Evolutionary conservation across 37 sponge, comb jelly and placozoan genomes (phyloP), one percentile per base, ranked within the genome.

Genomic region (Beroe forskalii): DNA sequence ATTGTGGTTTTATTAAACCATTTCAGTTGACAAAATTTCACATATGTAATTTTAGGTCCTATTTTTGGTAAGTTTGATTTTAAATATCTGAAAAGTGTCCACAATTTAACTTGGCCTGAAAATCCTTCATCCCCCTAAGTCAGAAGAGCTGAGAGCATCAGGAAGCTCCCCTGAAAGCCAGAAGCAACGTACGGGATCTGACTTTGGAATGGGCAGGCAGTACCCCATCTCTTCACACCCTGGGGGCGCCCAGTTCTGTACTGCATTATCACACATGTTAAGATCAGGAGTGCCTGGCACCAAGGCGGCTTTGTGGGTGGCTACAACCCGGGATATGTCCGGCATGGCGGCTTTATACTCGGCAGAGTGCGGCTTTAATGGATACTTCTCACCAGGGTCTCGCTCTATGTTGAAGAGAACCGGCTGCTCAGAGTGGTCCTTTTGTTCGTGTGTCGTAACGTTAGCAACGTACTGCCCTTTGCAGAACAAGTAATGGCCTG

Each of bases 301-400:
- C 91, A 95, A 14, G 0, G 48, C 89, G 30, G 64, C 60, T 24
- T 91, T 90, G 92, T 95, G 95, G 17, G 76, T 64, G 1, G 67
- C 89, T 19, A 95, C 95, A 1, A 69, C 17, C 1, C 19, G 38
- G 38, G 2, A 2, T 33, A 69, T 69, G 19, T 33, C 38, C 1
- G 38, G 17, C 39, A 69, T 69, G 25, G 44, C 86, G n/a, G 86
- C 1, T 43, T 80, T 80, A 48, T 41, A 80, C 22, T 80, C 86
- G 12, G 1, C 1, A 9, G 24, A n/a, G 37, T 80, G 37, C 14
- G 24, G 24, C 1, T 12, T 4, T 43, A 44, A 42, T 22, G 40
- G 90, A 62, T 95, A 95, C 69, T 95, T 95, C 60, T 95, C 95
- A 27, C 95, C 95, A 0, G 95, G 95, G 90, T 95, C 95, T 28